Evolutionary conservation across 2,888 invertebrate species (phyloP), one percentile per base, ranked within the genome.

Genomic region (Pasiphila rectangulata): DNA sequence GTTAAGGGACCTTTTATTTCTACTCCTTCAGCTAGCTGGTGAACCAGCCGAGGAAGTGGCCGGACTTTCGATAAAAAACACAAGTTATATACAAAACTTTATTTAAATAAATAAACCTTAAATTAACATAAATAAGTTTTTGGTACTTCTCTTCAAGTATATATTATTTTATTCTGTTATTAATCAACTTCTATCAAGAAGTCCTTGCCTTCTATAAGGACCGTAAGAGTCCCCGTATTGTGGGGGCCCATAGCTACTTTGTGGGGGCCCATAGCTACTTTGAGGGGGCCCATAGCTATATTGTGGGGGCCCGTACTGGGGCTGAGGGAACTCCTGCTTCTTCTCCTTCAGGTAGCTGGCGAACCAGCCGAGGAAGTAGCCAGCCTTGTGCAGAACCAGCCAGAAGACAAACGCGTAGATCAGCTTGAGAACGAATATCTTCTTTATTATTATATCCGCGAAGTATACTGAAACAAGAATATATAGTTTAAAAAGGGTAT

Each of bases 281-380:
- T 42, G 47, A 3, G 46, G 41, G 4, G 69, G 56, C 1, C 59
- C 61, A 25, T 75, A 69, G 0, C 75, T 73, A n/a, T 66, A 60
- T 7, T 69, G 59, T 53, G 56, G 7, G 67, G 63, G 4, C 64
- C 59, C 6, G 66, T 64, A 25, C 17, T 19, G 32, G 0, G 32
- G 17, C 3, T 72, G 59, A 13, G 75, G 67, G 32, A 77, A 57
- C 1, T 73, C 61, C 0, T 73, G 66, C 48, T 85, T 84, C 69
- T 81, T 71, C 43, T 84, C 83, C 50, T 83, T 85, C 10, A 87
- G 64, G 61, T 79, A 85, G 58, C 70, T 70, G 40, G 79, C 68
- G 61, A 87, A 84, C 87, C 87, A 88, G 56, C 71, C 59, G 21
- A 88, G 70, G 70, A 88, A 81, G 68, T 86, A 88, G 30, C 87